Evolutionary conservation across 1,140 invertebrate genomes (phyloP).

Genomic region (Plectrocnemia conspersa): DNA sequence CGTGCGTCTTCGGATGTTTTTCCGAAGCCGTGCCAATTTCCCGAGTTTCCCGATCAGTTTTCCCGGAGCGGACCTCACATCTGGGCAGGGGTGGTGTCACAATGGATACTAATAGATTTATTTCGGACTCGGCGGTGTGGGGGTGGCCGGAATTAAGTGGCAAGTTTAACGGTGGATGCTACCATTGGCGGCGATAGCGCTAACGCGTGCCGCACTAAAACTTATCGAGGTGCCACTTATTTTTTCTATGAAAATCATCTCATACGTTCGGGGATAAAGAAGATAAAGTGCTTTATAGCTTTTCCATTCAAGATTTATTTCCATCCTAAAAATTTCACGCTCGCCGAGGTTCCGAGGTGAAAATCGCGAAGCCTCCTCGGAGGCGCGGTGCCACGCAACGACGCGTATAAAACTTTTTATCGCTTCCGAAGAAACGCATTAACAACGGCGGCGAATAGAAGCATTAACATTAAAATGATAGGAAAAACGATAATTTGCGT

Average conservation of each 20-base stretch:
- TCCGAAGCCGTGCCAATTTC: no score
- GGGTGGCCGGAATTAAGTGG: constrained; percentile 16
- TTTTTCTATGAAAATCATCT: constrained; percentile 33
- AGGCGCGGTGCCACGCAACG: no score
- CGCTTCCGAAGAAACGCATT: no score
- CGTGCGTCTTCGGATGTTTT: no score
- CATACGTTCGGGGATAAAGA: constrained; percentile 27
- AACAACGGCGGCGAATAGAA: no score
- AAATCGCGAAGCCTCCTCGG: no score
- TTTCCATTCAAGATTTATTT: constrained; percentile 35
- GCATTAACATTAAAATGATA: no score
- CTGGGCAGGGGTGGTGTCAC: no score
- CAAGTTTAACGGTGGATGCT: constrained; percentile 12
- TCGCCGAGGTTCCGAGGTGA: not conserved
- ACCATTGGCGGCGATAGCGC: constrained; percentile 17
- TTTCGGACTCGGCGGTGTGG: not conserved
- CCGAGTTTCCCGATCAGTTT: no score
- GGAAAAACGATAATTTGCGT: no score
- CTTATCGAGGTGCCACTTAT: constrained; percentile 26
- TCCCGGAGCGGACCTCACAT: no score
- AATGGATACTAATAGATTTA: constrained; percentile 19
- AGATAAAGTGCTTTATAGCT: constrained; percentile 35
- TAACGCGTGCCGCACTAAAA: constrained; percentile 26
- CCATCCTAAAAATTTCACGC: constrained; percentile 25
- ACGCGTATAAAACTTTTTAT: no score